phyloP scores from a whole-genome alignment of 2,888 invertebrate species.

The Acanthopleura granulata region DNA sequence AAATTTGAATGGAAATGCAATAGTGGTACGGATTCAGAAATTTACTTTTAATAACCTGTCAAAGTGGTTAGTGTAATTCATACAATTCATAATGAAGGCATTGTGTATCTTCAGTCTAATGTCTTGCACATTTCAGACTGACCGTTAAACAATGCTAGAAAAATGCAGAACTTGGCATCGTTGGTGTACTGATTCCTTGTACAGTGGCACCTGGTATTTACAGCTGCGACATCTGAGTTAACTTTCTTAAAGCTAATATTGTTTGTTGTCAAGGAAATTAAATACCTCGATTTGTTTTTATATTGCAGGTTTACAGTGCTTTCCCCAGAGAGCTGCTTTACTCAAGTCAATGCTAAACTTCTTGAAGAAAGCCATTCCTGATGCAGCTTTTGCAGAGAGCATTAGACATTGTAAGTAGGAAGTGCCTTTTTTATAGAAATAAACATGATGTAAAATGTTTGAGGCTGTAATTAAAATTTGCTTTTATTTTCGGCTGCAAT shows the following conservation, averaged over 20 bases:
- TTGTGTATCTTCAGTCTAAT: constrained; percentile 30
- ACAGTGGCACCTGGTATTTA: constrained; percentile 2
- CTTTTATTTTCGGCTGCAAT: too few species aligned
- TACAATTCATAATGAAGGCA: constrained; percentile 19
- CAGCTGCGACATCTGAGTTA: background rate
- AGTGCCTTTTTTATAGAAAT: too few species aligned
- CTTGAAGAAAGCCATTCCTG: constrained; percentile 85
- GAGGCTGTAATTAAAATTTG: too few species aligned
- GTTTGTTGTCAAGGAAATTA: too few species aligned
- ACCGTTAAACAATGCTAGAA: constrained; percentile 30
- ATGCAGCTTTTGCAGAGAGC: constrained; percentile 82
- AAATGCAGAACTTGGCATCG: constrained; percentile 29
- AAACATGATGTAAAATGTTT: too few species aligned
- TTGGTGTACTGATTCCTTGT: constrained; percentile 11
- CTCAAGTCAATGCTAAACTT: constrained; percentile 91
- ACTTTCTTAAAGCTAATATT: too few species aligned
- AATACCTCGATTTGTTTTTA: background rate
- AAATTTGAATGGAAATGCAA: too few species aligned
- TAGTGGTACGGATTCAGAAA: too few species aligned
- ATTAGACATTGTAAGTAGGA: constrained; percentile 76
- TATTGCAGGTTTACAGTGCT: constrained; percentile 72
- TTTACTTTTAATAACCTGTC: background rate
- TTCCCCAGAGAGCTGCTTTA: constrained; percentile 86
- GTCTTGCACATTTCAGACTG: constrained; percentile 21
- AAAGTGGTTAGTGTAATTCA: background rate